Percentiles rank a stretch among this genome's conserved stretches.
Evolutionary conservation across 2,113 vertebrate species (phyloP).

Genomic region (Eonycteris spelaea): DNA sequence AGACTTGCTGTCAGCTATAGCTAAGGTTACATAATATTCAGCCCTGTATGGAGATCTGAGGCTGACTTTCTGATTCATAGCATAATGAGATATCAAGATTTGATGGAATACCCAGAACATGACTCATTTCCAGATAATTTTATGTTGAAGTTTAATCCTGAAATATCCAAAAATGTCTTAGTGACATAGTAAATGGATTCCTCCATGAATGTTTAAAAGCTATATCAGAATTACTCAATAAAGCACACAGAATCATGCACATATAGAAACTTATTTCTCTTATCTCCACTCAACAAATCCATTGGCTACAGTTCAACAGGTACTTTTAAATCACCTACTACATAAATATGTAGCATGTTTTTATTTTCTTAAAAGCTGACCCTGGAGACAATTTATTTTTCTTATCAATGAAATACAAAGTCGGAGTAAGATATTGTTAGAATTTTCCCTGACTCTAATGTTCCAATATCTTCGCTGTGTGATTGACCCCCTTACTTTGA

Average conservation of each 20-base stretch:
- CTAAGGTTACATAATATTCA: background rate
- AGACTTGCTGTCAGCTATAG: background rate
- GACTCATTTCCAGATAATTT: slow-evolving; percentile 59
- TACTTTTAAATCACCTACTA: background rate
- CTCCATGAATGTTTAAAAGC: slow-evolving; percentile 45
- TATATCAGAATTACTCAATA: background rate
- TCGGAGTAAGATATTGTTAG: background rate
- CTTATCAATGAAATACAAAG: background rate
- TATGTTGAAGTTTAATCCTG: slow-evolving; percentile 46
- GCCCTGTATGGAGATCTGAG: background rate
- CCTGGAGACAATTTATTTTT: background rate
- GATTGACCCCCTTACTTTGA: background rate
- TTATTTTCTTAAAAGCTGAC: background rate
- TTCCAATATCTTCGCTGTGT: background rate
- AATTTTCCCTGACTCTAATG: background rate
- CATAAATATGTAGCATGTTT: background rate
- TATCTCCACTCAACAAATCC: background rate
- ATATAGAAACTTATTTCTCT: background rate
- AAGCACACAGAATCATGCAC: background rate
- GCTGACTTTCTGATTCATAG: background rate
- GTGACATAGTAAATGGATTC: slow-evolving; percentile 34
- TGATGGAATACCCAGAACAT: background rate
- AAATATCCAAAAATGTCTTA: slow-evolving; percentile 47
- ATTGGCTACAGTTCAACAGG: background rate
- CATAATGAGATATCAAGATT: slow-evolving; percentile 35